Base-by-base conservation (phyloP, 2,113 vertebrate species). In the Callithrix jacchus region DNA sequence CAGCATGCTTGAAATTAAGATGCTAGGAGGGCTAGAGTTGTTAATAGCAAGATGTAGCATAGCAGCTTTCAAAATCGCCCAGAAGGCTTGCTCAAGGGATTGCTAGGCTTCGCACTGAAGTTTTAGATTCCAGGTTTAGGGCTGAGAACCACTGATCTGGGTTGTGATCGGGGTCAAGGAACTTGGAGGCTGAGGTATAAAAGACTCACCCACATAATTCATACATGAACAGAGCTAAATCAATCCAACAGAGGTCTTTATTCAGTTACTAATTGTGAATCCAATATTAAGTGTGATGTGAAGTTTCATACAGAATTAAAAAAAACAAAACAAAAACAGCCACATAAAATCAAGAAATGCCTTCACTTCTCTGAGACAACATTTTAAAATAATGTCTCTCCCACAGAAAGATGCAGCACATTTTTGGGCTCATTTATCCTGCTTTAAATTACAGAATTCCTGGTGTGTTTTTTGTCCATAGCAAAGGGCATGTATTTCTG, bases 381-480 rank as follows among this genome's bases (percentile, higher is more conserved):
- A 87, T 56, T 93, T 95, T 83, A 68, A 88, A 96, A 88, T 64
- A 42, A 84, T 70, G 82, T 40, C 54, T 76, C 37, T 90, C 68
- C 12, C 61, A 61, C 8, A 30, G 23, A 92, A 93, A 91, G 54
- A 88, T 42, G 8, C 11, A 52, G 25, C 6, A 70, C 16, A 80
- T 70, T 83, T 80, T 52, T 73, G 23, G n/a, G 52, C 64, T 83
- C 70, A 42, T 73, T 96, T 91, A 91, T 79, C 58, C 23, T 10
- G 54, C 4, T 40, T 20, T 13, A 64, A 96, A 74, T 32, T 68
- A 73, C 9, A 87, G 54, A 49, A 80, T 74, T 93, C 16, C 70
- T 35, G 37, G 20, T 77, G 6, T 66, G 88, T 11, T 82, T 86
- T 77, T 82, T 73, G 30, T 73, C 42, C 58, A 85, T 35, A 91